Evolutionary conservation across 1,140 invertebrate species (phyloP), one percentile per base, ranked within the genome.

Genomic region (Bradynema listronoti): DNA sequence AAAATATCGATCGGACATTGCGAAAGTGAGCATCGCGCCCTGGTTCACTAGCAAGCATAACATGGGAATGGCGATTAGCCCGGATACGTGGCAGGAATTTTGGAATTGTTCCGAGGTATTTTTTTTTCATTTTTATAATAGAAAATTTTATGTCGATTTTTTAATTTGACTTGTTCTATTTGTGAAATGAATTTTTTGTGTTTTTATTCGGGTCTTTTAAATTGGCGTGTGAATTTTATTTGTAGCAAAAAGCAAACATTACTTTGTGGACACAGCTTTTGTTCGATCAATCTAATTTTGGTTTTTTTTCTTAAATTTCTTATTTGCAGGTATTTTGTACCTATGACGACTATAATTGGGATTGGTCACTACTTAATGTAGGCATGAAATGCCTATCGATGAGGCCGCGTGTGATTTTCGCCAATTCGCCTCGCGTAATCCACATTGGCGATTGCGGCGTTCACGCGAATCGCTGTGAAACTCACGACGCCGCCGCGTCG

Each of bases 341-440:
- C 3, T 95, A 91, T 82, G 94, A 98, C 78, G 94, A 98, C 77
- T 98, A 98, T 80, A 98, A 97, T 79, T 98, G 94, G 93, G 93
- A 98, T 73, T 97, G 93, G 88, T 92, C 90, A 34, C 22, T 67
- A 42, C 86, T 95, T 66, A 87, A 94, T 79, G 83, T 96, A 11
- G 90, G 65, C 30, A 78, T 79, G 60, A 80, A 79, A 61, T 91
- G 91, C 79, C 80, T 91, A 57, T 66, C 77, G 6, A 81, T 87
- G 16, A 27, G 14, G 55, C 65, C 80, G 25, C 65, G 69, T 30
- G 72, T 79, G 11, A 61, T 81, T 33, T 69, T 78, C 30, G 72
- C 79, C 64, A 79, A 80, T 58, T 73, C 80, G 16, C 80, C 81
- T 5, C 50, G 82, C 54, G 89, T 97, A 42, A 93, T 96, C 80